Evolutionary conservation across 2,888 invertebrate genomes (phyloP), one percentile per base, ranked within the genome.

Genomic region (Neoascia interrupta): DNA sequence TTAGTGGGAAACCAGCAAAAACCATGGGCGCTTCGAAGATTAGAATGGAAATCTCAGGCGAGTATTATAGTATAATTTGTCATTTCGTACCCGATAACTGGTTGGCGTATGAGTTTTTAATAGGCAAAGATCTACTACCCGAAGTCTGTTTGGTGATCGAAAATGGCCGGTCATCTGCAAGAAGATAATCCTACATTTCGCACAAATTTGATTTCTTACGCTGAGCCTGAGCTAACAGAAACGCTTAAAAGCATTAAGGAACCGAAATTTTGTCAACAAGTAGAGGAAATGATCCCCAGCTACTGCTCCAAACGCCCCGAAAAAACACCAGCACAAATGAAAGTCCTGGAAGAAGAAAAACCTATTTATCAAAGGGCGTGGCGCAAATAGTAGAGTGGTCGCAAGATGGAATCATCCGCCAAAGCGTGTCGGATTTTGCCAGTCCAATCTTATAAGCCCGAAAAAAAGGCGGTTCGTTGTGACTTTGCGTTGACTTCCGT

Each of bases 271-370:
- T 15, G 45, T 21, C 1, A 13, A 0, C 13, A 60, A 8, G 47
- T 60, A 1, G 36, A 45, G 36, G 43, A 60, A 5, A 61, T 28
- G 23, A 61, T 61, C 28, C 45, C 18, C n/a, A 8, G 49, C 26
- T 69, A 76, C 88, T 87, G 70, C 81, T 88, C 0, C 86, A 88
- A 68, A 37, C 19, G 34, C 11, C 34, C 23, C 23, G 53, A 64
- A 51, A 49, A 11, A 47, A 49, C 34, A 2, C 39, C 51, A 21
- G 47, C 26, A 3, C 8, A 16, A 19, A 49, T 61, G 49, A 61
- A 61, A 49, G 28, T 41, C 10, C 41, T 41, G 26, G 41, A 66
- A 19, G 26, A 54, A n/a, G 47, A 56, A 36, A 66, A 45, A 6
- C 26, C 45, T 8, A 54, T 66, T 53, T 47, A 54, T 15, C 36